phyloP scores from a whole-genome alignment of 2,888 invertebrate species.

The Epinotia bilunana region DNA sequence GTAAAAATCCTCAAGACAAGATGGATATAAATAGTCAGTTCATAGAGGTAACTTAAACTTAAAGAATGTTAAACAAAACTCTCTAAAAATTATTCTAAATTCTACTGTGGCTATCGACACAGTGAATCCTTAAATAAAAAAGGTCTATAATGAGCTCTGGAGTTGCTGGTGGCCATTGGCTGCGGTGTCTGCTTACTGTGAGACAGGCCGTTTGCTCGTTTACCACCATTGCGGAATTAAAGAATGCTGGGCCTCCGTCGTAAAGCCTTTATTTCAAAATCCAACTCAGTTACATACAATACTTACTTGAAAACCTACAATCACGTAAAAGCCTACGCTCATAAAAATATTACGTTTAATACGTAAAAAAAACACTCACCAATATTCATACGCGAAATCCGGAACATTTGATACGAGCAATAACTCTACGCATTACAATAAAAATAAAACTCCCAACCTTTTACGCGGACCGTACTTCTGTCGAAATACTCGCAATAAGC shows the following conservation, averaged over 20 bases:
- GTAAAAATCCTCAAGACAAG: background rate
- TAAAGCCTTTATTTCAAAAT: too few species aligned
- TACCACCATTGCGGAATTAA: too few species aligned
- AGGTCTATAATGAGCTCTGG: too few species aligned
- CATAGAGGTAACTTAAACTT: background rate
- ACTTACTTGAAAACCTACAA: background rate
- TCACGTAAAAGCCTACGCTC: background rate
- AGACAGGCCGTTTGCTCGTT: too few species aligned
- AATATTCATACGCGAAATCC: conserved; percentile 47
- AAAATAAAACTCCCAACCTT: conserved; percentile 74
- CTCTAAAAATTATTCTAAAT: too few species aligned
- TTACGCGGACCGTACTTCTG: conserved; percentile 61
- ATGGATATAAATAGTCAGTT: background rate
- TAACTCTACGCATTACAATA: conserved; percentile 69
- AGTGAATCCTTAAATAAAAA: too few species aligned
- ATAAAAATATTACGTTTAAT: conserved; percentile 29
- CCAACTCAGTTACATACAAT: too few species aligned
- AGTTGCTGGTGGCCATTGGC: too few species aligned
- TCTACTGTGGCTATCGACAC: too few species aligned
- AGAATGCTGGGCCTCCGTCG: too few species aligned
- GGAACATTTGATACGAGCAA: conserved; percentile 51
- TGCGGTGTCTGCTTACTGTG: too few species aligned
- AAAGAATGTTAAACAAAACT: background rate
- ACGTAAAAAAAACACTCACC: conserved; percentile 44
- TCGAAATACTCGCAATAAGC: conserved; percentile 13